Conservation (phyloP, 2,888 invertebrate species). For the Scotopteryx bipunctaria region DNA sequence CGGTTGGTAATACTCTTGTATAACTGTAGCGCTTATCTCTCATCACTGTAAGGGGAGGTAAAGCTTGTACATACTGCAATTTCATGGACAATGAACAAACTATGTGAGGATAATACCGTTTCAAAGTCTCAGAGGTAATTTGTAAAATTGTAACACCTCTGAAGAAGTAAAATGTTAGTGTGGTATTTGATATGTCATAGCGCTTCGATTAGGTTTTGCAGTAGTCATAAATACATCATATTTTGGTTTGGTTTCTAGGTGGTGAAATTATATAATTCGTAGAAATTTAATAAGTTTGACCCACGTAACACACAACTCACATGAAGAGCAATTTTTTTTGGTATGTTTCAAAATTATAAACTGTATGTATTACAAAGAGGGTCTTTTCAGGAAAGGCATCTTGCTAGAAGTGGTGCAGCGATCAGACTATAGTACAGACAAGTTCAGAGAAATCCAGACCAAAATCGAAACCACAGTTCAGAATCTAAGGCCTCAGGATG, state of each 20-base stretch:
- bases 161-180: too few relatives aligned
- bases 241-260: too few relatives aligned
- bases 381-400: constrained; percentile 87
- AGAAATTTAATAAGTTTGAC: too few relatives aligned
- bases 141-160: too few relatives aligned
- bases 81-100: constrained; percentile 4
- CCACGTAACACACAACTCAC: too few relatives aligned
- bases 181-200: too few relatives aligned
- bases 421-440: constrained; percentile 91
- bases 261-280: too few relatives aligned
- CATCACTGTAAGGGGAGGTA: constrained; percentile 11
- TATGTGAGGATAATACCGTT: background rate
- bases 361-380: too few relatives aligned
- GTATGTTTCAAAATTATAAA: too few relatives aligned
- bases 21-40: constrained; percentile 12
- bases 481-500: constrained; percentile 91
- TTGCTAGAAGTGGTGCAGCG: constrained; percentile 91
- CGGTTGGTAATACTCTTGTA: constrained; percentile 4
- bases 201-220: too few relatives aligned
- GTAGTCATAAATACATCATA: too few relatives aligned
- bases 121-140: background rate
- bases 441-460: constrained; percentile 90
- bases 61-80: constrained; percentile 21
- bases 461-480: constrained; percentile 90
- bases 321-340: too few relatives aligned